Percentiles rank a stretch among this genome's conserved stretches.
These are phyloP conservation scores for Cossypha niveicapilla DNA, from an alignment of 2,797 vertebrate genomes.

Conservation along the genomic window DNA sequence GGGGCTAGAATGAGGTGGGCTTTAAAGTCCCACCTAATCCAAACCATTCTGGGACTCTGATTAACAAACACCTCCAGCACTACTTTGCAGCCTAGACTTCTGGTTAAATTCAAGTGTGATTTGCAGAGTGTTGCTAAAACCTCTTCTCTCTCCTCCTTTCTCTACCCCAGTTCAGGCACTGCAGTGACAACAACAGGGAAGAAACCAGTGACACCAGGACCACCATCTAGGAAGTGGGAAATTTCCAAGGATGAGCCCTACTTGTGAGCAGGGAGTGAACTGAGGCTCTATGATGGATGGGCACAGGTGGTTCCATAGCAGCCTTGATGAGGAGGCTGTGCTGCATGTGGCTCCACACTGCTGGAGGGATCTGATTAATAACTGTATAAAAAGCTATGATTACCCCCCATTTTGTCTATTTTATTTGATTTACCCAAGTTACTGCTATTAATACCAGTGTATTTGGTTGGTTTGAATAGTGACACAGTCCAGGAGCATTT, in stretches of 20 bases:
- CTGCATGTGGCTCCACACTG: not conserved
- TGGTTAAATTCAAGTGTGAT: not conserved
- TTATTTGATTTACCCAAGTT: not conserved
- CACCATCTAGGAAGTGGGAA: slow-evolving; percentile 67
- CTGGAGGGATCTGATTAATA: not conserved
- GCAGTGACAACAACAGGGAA: slow-evolving; percentile 70
- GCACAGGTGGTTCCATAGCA: not conserved
- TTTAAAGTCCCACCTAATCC: not conserved
- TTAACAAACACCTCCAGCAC: not conserved
- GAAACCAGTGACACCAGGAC: slow-evolving; percentile 80
- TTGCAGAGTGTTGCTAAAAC: not conserved
- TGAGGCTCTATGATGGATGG: not conserved
- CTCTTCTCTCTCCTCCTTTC: not conserved
- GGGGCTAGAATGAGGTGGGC: rapidly evolving
- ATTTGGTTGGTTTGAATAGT: not conserved
- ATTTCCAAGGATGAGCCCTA: slow-evolving; percentile 90
- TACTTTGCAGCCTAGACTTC: not conserved
- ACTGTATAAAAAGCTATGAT: not conserved
- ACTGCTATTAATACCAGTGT: not conserved
- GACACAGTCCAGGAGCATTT: not conserved
- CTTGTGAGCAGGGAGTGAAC: slow-evolving; percentile 63
- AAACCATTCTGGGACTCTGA: not conserved
- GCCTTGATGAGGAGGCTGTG: rapidly evolving
- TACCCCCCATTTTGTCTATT: rapidly evolving
- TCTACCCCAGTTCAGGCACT: slow-evolving; percentile 64